Conservation (phyloP, 2,888 invertebrate species). For the Lottia scabra region DNA sequence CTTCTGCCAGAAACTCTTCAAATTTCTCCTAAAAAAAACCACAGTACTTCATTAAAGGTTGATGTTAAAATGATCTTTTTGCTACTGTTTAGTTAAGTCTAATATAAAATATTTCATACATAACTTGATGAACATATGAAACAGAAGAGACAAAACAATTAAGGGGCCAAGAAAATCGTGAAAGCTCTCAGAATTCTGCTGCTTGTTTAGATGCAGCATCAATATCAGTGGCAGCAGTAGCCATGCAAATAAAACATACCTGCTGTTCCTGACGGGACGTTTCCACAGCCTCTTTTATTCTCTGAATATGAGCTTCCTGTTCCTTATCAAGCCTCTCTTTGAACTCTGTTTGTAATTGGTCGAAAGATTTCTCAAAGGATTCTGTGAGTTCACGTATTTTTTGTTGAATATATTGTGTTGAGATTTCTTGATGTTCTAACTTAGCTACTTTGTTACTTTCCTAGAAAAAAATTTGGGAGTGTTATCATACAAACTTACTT, state of each 20-base stretch:
- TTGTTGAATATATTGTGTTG: conserved; percentile 38
- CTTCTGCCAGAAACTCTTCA: conserved; percentile 41
- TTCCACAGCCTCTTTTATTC: conserved; percentile 30
- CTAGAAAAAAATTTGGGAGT: conserved; percentile 31
- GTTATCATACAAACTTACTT: too few species aligned
- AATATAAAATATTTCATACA: too few species aligned
- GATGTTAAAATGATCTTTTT: too few species aligned
- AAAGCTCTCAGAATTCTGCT: too few species aligned
- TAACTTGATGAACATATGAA: too few species aligned
- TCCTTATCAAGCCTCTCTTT: conserved; percentile 29
- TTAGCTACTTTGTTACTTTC: conserved; percentile 39
- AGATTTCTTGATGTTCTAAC: conserved; percentile 43
- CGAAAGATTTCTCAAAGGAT: conserved; percentile 32
- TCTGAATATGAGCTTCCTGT: conserved; percentile 30
- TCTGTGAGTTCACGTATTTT: conserved; percentile 30
- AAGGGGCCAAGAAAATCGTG: too few species aligned
- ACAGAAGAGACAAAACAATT: too few species aligned
- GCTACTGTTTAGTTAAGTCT: too few species aligned
- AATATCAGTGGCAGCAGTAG: too few species aligned
- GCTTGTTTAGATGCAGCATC: too few species aligned
- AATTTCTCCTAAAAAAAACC: conserved; percentile 43
- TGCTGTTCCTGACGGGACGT: conserved; percentile 37
- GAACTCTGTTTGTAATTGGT: conserved; percentile 33
- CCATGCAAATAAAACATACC: too few species aligned
- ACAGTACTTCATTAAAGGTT: background rate